These are phyloP conservation scores for cattle (Bos taurus) DNA, from an alignment of 2,113 vertebrate species.

Conservation along the genomic window DNA sequence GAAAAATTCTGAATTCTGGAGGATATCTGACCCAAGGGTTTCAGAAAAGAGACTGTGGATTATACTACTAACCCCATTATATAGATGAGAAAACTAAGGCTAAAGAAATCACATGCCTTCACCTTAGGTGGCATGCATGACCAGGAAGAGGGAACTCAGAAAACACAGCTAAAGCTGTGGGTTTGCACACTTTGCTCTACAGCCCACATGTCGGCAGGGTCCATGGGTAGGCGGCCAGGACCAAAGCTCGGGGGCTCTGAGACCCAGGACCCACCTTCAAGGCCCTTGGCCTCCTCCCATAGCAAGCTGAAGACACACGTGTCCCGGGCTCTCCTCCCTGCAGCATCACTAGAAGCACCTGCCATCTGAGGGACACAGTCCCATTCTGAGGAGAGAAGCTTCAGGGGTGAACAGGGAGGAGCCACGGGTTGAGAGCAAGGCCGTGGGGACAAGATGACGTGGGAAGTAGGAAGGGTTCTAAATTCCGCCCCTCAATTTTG, in stretches of 20 bases:
- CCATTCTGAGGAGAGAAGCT: rapidly evolving
- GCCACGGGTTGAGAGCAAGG: neutral
- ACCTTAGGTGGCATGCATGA: neutral
- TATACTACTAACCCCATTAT: neutral
- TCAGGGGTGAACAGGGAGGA: neutral
- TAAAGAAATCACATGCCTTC: neutral
- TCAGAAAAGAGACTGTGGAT: neutral
- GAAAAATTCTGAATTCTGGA: neutral
- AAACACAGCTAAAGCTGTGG: neutral
- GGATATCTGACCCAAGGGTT: neutral
- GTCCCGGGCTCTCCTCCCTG: neutral
- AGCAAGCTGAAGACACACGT: neutral
- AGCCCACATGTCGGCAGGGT: neutral
- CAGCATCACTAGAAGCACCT: neutral
- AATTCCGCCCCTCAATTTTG: no score
- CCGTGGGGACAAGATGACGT: neutral
- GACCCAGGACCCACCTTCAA: neutral
- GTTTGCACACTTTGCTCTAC: neutral
- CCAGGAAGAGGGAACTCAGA: neutral
- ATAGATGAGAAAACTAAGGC: neutral
- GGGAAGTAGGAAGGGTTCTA: no score
- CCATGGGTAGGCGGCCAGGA: neutral
- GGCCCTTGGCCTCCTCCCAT: neutral
- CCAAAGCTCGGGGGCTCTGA: neutral
- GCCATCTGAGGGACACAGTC: neutral